These are phyloP conservation scores for Leiothrix lutea DNA, from an alignment of 2,113 vertebrate species.

Conservation along the genomic window DNA sequence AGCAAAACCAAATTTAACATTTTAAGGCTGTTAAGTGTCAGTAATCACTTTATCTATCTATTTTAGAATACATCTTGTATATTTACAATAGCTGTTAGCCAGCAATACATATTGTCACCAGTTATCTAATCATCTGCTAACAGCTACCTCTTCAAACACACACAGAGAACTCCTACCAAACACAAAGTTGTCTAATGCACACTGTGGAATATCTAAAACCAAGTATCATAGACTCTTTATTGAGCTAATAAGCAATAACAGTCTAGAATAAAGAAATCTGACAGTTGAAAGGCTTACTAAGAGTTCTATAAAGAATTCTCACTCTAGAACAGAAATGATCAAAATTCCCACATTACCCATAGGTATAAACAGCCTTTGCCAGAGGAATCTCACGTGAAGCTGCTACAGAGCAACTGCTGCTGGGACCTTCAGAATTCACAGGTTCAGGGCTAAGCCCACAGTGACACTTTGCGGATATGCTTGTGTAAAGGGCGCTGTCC, in stretches of 20 bases:
- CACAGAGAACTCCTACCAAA: neutral
- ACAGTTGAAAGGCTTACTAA: neutral
- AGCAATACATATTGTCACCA: neutral
- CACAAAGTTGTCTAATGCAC: neutral
- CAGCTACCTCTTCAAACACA: neutral
- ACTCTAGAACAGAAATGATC: neutral
- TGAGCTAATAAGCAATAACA: neutral
- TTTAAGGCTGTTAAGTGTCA: neutral
- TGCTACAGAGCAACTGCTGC: neutral
- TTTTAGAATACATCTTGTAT: neutral
- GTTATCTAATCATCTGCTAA: neutral
- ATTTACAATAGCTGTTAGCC: neutral
- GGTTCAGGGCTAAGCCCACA: neutral
- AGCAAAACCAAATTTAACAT: neutral
- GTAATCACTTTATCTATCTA: neutral
- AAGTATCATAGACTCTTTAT: accelerated
- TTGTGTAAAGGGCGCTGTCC: neutral
- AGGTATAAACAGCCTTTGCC: neutral
- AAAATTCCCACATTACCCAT: neutral
- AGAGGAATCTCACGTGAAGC: neutral
- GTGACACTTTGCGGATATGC: neutral
- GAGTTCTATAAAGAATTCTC: neutral
- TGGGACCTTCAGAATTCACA: neutral
- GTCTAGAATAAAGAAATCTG: neutral
- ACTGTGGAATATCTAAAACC: neutral